Evolutionary conservation across 2,113 vertebrate species (phyloP), one percentile per base, ranked within the genome.

Genomic region (Oncorhynchus keta): DNA sequence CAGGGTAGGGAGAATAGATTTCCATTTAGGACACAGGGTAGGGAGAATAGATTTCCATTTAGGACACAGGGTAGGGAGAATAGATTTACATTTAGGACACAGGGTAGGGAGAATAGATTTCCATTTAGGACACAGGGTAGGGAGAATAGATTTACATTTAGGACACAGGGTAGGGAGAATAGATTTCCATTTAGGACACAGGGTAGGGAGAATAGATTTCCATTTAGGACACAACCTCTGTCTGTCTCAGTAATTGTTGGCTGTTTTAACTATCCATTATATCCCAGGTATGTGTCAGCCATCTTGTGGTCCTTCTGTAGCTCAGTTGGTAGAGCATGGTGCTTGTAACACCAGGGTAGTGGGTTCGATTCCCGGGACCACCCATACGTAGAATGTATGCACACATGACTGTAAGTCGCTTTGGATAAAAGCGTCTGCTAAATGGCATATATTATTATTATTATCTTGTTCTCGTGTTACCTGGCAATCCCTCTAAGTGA

Each of bases 401-500:
- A n/a, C n/a, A n/a, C n/a, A n/a, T n/a, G n/a, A n/a, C n/a, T n/a
- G n/a, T n/a, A n/a, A n/a, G n/a, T n/a, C n/a, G n/a, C n/a, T n/a
- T n/a, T n/a, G n/a, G n/a, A n/a, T n/a, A n/a, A n/a, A n/a, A n/a
- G n/a, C n/a, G n/a, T n/a, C n/a, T n/a, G n/a, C n/a, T n/a, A n/a
- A n/a, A n/a, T n/a, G n/a, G n/a, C n/a, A n/a, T n/a, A n/a, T n/a
- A n/a, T n/a, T n/a, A n/a, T n/a, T n/a, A n/a, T n/a, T n/a, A n/a
- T n/a, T n/a, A n/a, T n/a, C n/a, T 88, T 89, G 77, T 89, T 90
- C 89, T 92, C 85, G 32, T 79, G 22, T 92, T 88, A 88, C 90
- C 79, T 75, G 24, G 65, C 35, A 71, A 28, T 75, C 79, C 83
- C 83, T 76, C 79, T 89, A 88, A 92, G 89, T 90, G 88, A 90